Evolutionary conservation across 1,140 invertebrate species (phyloP).

Genomic region (Drosophila persimilis): DNA sequence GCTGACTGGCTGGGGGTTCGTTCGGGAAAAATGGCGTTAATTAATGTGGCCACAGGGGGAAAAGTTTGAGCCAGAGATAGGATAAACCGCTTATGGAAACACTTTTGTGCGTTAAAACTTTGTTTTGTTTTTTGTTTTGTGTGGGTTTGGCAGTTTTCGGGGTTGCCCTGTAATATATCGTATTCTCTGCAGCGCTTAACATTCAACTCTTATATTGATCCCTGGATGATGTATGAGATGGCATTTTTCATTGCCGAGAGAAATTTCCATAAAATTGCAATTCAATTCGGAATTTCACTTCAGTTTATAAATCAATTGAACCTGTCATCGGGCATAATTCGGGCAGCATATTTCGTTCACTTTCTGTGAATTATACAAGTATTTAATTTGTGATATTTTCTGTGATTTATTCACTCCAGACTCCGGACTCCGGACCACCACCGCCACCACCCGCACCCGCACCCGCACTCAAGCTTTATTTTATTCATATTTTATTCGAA

Average conservation of each 20-base stretch:
- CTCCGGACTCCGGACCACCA: constrained; percentile 29
- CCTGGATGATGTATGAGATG: background rate
- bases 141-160: too few species aligned
- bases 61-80: too few species aligned
- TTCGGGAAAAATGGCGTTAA: constrained; percentile 34
- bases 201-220: too few species aligned
- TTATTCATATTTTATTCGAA: constrained; percentile 24
- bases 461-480: background rate
- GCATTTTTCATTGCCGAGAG: background rate
- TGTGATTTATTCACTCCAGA: constrained; percentile 46
- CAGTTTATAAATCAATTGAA: constrained; percentile 64
- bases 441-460: background rate
- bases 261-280: constrained; percentile 43
- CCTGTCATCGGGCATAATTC: constrained; percentile 53
- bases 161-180: too few species aligned
- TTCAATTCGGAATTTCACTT: constrained; percentile 17
- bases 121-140: too few species aligned
- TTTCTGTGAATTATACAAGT: constrained; percentile 52
- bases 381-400: constrained; percentile 53
- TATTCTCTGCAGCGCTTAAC: too few species aligned
- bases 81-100: too few species aligned
- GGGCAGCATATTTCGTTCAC: background rate
- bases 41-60: constrained; percentile 15
- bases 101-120: too few species aligned
- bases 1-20: background rate